Base-by-base conservation (phyloP, 2,113 vertebrate genomes). In the Otis tarda region DNA sequence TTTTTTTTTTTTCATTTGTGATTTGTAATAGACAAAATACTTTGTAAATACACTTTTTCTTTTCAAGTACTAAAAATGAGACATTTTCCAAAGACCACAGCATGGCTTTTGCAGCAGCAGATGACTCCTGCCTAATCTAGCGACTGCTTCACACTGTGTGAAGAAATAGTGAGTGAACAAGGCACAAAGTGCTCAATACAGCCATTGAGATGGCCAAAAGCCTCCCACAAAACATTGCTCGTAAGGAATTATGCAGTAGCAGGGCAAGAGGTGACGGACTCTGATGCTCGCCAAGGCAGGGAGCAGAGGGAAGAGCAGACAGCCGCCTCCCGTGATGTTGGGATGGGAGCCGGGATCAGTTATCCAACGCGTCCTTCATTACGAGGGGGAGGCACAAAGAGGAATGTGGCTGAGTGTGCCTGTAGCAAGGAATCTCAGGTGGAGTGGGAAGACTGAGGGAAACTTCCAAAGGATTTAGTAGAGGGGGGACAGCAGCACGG, bases 301-400 rank as follows among this genome's bases (percentile, higher is more conserved):
- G 9, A n/a, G 35, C 43, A 22, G 47, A 47, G 12, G 19, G 27
- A 69, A 63, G 49, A 68, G 25, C 45, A 60, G 47, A 14, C 1
- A 4, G 45, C 18, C 4, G 3, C 30, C 17, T 11, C 24, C n/a
- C 47, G 49, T 24, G 28, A 20, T 64, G 27, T 49, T 13, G 6
- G 35, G 57, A 11, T 14, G 12, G 7, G n/a, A 28, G 14, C 20
- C 2, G 1, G 9, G 14, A 3, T 28, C 55, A 23, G 24, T 67
- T 73, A 9, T 18, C 19, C 6, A 2, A 4, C 3, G 6, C 31
- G 14, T 41, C 53, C 43, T 22, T 41, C 56, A 16, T 31, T 27
- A 12, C 4, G 0, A 0, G 4, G 28, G 31, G 33, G 7, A 59
- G 28, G 20, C 10, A 3, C 10, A 33, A 30, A 53, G 4, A 69